Percentiles rank a stretch among this genome's conserved stretches.
These are phyloP conservation scores for Cyprinella venusta DNA, from an alignment of 2,797 vertebrate species.

Conservation along the genomic window DNA sequence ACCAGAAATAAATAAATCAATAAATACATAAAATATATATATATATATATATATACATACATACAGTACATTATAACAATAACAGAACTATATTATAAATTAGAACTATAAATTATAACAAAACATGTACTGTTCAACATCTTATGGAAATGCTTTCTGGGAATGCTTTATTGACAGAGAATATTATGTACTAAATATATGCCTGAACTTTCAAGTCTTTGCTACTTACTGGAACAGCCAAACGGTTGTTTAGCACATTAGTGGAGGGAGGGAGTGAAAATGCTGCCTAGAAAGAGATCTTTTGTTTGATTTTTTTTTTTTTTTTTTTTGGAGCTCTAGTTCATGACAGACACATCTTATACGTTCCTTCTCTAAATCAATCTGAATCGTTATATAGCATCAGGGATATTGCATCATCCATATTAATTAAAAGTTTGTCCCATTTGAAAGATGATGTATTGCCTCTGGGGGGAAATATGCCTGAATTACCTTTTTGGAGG, in stretches of 20 bases:
- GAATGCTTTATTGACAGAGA: too few species aligned
- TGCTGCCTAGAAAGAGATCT: neutral
- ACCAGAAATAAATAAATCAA: too few species aligned
- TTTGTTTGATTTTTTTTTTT: neutral
- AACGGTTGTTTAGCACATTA: neutral
- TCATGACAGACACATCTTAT: neutral
- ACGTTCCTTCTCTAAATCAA: neutral
- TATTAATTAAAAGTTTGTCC: slow-evolving; percentile 77
- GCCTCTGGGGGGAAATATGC: slow-evolving; percentile 59
- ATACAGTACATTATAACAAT: too few species aligned
- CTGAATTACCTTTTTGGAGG: slow-evolving; percentile 53
- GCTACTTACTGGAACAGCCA: neutral
- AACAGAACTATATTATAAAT: too few species aligned
- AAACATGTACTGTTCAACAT: neutral
- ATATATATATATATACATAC: too few species aligned
- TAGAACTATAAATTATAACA: too few species aligned
- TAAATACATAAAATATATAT: too few species aligned
- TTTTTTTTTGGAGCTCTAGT: neutral
- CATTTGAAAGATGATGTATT: slow-evolving; percentile 71
- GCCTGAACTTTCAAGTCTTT: neutral
- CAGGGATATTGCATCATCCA: slow-evolving; percentile 70
- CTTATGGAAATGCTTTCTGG: neutral
- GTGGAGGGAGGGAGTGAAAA: neutral
- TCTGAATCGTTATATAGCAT: slow-evolving; percentile 59
- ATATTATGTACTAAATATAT: too few species aligned